phyloP scores from a whole-genome alignment of 2,113 vertebrate species.

The Callocephalon fimbriatum region DNA sequence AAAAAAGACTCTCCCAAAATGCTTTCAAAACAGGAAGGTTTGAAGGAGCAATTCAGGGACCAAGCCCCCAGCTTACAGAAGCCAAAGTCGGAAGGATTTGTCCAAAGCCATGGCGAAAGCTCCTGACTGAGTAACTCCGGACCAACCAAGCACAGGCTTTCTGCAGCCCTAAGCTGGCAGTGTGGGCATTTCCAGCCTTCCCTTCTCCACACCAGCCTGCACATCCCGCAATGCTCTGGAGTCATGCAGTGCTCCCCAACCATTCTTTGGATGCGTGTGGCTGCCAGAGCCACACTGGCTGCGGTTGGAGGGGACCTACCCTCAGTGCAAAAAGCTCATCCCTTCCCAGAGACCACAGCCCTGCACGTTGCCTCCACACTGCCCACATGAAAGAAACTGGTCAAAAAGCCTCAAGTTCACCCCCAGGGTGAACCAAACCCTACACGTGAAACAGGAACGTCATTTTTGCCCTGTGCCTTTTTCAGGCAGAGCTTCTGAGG shows the following conservation, averaged over 20 bases:
- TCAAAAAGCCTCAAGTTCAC: neutral
- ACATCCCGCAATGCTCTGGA: neutral
- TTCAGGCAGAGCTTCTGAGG: neutral
- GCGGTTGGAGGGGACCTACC: neutral
- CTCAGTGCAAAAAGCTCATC: neutral
- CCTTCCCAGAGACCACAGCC: neutral
- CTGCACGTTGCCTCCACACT: neutral
- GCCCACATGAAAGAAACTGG: neutral
- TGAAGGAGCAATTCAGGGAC: neutral
- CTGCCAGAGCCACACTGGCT: neutral
- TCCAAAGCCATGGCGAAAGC: neutral
- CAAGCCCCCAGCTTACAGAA: neutral
- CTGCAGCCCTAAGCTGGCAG: neutral
- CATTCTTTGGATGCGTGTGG: accelerated
- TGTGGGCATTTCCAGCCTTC: neutral
- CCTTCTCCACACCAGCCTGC: accelerated
- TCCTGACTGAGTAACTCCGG: neutral
- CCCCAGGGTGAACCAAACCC: neutral
- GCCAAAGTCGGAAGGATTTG: neutral
- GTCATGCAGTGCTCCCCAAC: neutral
- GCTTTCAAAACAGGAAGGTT: neutral
- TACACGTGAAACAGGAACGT: accelerated
- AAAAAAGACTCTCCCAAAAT: neutral
- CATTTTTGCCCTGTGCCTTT: neutral
- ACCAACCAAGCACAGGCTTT: neutral